These are phyloP conservation scores for Moxostoma hubbsi DNA, from an alignment of 2,797 vertebrate species.

Conservation along the genomic window DNA sequence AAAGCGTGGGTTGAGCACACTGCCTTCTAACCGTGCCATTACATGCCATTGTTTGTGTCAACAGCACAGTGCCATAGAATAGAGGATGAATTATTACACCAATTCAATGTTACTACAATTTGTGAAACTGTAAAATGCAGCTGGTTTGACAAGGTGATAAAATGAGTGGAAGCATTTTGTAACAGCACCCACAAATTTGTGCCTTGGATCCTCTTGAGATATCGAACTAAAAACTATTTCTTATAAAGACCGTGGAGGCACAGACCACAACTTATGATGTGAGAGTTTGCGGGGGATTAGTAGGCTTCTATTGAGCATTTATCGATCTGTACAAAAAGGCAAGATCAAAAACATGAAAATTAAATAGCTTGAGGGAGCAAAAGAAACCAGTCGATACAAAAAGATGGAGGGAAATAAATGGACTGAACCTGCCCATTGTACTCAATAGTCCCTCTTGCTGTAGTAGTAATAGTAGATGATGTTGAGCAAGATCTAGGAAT, in stretches of 20 bases:
- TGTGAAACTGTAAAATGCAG: conserved; percentile 1
- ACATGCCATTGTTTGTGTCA: conserved; percentile 41
- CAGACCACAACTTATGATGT: background rate
- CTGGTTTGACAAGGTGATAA: conserved; percentile 12
- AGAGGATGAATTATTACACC: conserved; percentile 31
- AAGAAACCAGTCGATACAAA: conserved; percentile 31
- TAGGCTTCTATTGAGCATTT: conserved; percentile 17
- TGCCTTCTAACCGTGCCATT: conserved; percentile 1
- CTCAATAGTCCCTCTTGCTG: conserved; percentile 20
- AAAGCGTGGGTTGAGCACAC: background rate
- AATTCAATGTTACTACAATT: background rate
- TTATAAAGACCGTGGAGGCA: conserved; percentile 1
- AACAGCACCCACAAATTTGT: background rate
- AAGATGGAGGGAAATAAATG: conserved; percentile 5
- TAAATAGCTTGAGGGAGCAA: conserved; percentile 34
- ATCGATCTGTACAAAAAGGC: conserved; percentile 35
- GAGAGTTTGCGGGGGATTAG: background rate
- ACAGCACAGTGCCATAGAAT: conserved; percentile 26
- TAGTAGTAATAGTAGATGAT: conserved; percentile 37
- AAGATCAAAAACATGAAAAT: conserved; percentile 46
- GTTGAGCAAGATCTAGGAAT: conserved; percentile 11
- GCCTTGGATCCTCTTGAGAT: background rate
- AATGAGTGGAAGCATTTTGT: background rate
- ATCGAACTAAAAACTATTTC: conserved; percentile 12
- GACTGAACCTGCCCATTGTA: conserved; percentile 40